Base-by-base conservation (phyloP, 1,140 invertebrate genomes). In the Leptinotarsa lineolata region DNA sequence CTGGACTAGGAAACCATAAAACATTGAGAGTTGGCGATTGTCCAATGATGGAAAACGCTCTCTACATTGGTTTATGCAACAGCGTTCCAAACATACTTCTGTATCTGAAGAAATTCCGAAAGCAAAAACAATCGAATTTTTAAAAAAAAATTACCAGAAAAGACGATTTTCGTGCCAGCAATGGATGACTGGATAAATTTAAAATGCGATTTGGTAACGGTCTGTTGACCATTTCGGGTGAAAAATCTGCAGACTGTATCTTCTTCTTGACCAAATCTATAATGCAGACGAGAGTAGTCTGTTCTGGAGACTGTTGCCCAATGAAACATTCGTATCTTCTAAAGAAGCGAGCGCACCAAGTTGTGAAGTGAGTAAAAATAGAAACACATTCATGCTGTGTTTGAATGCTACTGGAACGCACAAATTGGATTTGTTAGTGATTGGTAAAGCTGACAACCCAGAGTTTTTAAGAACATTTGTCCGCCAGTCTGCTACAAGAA, bases 351-450 rank as follows among this genome's bases (percentile, higher is more conserved):
- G 73, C 70, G 78, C 75, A 67, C 77, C 77, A 74, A 78, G 79
- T 72, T 60, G 64, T 46, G 82, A 84, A 79, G 75, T 82, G 54
- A 72, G 39, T 61, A 84, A 85, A 80, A 79, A 85, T 45, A 78
- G 79, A 70, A 77, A 84, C 20, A 85, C 81, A 68, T 74, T 83
- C 58, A 80, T 84, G 77, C 76, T 77, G n/a, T 84, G 84, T 78
- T 72, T 79, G 54, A 85, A 85, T 78, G 80, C 81, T 68, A 77
- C 76, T 73, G 84, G 83, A 68, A 80, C 74, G 16, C 82, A 83
- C 67, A 83, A 84, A 78, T 70, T 85, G n/a, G 58, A 79, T 67
- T 71, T 83, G 16, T 46, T 72, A 21, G 73, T 83, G 8, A 81
- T 84, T 68, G 79, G 80, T 11, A 84, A 83, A 80, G 11, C 74